Base-by-base conservation (phyloP, 2,113 vertebrate genomes). In the Fulmarus glacialis region DNA sequence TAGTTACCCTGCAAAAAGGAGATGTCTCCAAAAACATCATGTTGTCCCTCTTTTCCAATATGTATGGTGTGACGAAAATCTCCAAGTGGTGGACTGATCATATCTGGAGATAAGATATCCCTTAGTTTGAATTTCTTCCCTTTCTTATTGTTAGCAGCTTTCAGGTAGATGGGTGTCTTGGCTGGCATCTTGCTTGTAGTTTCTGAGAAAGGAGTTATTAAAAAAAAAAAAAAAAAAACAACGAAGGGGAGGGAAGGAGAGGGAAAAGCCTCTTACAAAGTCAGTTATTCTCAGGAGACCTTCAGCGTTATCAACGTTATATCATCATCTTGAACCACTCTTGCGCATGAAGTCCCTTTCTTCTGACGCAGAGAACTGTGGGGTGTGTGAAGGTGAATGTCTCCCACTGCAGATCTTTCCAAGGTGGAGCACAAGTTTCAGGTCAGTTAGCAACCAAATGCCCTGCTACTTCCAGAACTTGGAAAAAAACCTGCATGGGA, bases 21-120 rank as follows among this genome's bases (percentile, higher is more conserved):
- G 97, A 99, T 99, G 79, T 99, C 99, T 36, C 99, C 99, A 17
- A 99, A 99, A 77, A 99, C 98, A 9, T 99, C 99, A 24, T 99
- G 98, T 81, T 99, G 99, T 32, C 99, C 99, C 8, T 99, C 99
- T 90, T 98, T 99, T 66, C 99, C 99, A 27, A 99, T 99, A 95
- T 99, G 99, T 93, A 99, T 99, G 47, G 99, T 99, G 96, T 99
- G 99, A 38, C 99, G 99, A 90, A 99, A 99, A 97, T 99, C 99
- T 64, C 99, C 99, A 4, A 99, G 98, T 11, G 99, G 99, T 15
- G 99, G 99, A 75, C 99, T 99, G 85, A 99, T 99, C 99, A 99
- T 99, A 93, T 99, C 99, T 6, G 99, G 99, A 89, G 99, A 99
- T 97, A 99, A 97, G 68, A 99, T 99, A 96, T 99, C 99, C 90